These are phyloP conservation scores for Thermophis baileyi DNA, from an alignment of 2,113 vertebrate species.

Conservation along the genomic window DNA sequence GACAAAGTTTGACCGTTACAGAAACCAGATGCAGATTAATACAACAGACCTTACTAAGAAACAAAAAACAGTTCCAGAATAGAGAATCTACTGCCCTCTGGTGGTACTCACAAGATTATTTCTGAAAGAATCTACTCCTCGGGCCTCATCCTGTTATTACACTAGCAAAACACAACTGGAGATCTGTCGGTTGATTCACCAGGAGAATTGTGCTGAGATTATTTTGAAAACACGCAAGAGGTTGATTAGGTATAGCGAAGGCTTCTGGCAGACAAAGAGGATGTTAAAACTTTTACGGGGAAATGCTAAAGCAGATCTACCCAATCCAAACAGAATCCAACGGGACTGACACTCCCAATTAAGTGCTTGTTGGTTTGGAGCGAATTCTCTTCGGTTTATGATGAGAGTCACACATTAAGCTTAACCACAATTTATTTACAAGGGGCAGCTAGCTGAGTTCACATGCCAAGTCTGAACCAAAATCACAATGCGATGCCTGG, in stretches of 20 bases:
- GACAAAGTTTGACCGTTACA: not conserved
- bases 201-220: not conserved
- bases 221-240: not conserved
- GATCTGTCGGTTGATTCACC: not conserved
- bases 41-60: not conserved
- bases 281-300: not conserved
- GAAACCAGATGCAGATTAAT: not conserved
- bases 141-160: not conserved
- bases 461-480: not conserved
- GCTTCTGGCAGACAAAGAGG: not conserved
- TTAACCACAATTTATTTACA: not conserved
- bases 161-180: not conserved
- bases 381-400: not conserved
- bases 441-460: not conserved
- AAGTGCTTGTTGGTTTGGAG: not conserved
- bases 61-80: not conserved
- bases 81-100: not conserved
- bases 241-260: not conserved
- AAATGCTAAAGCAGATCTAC: not conserved
- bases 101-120: not conserved
- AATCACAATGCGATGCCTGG: not conserved
- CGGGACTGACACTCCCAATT: not conserved
- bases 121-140: not conserved
- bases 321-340: not conserved
- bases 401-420: not conserved